A percentile compares a stretch with the other conserved stretches of the same genome.
Evolutionary conservation across 2,797 vertebrate species (phyloP).

Genomic region (Botia kubotai): DNA sequence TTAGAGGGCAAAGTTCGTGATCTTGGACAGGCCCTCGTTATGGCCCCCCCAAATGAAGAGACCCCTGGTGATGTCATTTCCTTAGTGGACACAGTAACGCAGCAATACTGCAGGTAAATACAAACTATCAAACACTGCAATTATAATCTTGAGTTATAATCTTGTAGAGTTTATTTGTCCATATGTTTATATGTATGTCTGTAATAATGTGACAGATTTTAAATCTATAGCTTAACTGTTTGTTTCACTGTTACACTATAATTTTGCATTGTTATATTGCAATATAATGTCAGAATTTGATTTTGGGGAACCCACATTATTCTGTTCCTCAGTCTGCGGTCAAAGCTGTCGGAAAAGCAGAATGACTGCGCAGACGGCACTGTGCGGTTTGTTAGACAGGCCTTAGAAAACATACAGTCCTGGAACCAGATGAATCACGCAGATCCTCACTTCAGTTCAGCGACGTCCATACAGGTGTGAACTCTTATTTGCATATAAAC

Average conservation of each 20-base stretch:
- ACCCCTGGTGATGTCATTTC: constrained; percentile 67
- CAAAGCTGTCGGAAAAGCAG: constrained; percentile 70
- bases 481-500: constrained; percentile 6
- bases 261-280: neutral
- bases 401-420: constrained; percentile 68
- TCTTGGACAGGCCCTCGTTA: constrained; percentile 67
- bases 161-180: neutral
- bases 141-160: neutral
- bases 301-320: neutral
- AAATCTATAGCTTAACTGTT: neutral
- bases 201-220: neutral
- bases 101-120: constrained; percentile 76
- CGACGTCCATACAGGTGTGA: constrained; percentile 70
- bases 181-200: neutral
- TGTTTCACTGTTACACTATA: neutral
- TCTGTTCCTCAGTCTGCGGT: constrained; percentile 66
- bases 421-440: constrained; percentile 67
- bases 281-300: neutral
- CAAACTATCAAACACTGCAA: neutral
- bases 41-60: constrained; percentile 57
- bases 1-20: constrained; percentile 69
- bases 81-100: constrained; percentile 65
- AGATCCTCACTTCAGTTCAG: constrained; percentile 56
- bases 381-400: constrained; percentile 63
- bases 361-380: constrained; percentile 67